Conservation (phyloP, 1,140 invertebrate genomes). For the Triops longicaudatus region DNA sequence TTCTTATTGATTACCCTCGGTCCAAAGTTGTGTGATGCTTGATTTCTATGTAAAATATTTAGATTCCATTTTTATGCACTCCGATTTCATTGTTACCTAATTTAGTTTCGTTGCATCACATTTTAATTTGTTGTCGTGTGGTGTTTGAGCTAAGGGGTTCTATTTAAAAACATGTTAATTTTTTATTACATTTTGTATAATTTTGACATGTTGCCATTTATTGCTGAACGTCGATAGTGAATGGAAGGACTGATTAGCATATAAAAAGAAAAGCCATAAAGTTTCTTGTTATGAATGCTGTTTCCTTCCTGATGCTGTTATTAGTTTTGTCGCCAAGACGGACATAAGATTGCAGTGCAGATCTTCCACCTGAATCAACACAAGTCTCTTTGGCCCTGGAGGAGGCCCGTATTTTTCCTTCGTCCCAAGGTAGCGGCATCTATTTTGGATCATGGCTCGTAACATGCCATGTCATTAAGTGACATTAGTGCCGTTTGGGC, state of each 20-base stretch:
- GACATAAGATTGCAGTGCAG: not conserved
- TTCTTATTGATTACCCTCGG: no score
- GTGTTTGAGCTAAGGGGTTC: no score
- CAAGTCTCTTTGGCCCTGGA: not conserved
- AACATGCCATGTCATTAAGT: conserved; percentile 12
- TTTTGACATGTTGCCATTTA: no score
- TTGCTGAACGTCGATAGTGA: no score
- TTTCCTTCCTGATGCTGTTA: not conserved
- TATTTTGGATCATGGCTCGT: conserved; percentile 8
- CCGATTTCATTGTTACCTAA: no score
- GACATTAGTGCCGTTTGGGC: not conserved
- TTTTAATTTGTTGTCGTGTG: no score
- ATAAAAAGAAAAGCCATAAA: not conserved
- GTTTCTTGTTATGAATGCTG: not conserved
- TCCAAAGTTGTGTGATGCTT: no score
- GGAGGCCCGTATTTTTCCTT: not conserved
- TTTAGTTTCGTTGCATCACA: no score
- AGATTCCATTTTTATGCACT: no score
- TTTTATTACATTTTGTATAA: no score
- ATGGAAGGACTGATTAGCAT: not conserved
- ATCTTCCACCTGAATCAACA: conserved; percentile 3
- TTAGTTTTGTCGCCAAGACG: not conserved
- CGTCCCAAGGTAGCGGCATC: not conserved
- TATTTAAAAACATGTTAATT: no score
- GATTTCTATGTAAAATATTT: no score